Conservation (phyloP, 2,888 invertebrate species). For the Cheilosia urbana region DNA sequence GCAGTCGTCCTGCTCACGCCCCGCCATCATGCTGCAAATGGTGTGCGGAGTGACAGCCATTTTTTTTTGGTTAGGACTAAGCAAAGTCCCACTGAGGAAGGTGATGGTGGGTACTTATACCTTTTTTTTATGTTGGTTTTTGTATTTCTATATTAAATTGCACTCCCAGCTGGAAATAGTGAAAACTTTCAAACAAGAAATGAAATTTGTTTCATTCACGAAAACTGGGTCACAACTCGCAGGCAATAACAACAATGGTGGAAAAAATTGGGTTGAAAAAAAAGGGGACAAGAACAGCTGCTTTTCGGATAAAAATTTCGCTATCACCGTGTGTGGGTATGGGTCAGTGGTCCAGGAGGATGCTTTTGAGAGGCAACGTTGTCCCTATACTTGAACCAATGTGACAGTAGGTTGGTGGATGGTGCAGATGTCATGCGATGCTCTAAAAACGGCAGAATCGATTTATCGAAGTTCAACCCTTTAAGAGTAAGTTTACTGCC, state of each 20-base stretch:
- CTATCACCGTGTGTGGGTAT: slow-evolving; percentile 29
- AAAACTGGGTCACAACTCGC: slow-evolving; percentile 61
- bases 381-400: slow-evolving; percentile 27
- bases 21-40: not conserved
- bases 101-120: not conserved
- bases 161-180: slow-evolving; percentile 36
- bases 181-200: slow-evolving; percentile 59
- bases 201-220: slow-evolving; percentile 51
- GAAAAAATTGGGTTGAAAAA: slow-evolving; percentile 6
- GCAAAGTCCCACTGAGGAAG: slow-evolving; percentile 17
- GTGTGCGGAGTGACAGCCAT: slow-evolving; percentile 31
- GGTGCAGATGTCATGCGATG: slow-evolving; percentile 44
- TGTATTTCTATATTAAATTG: slow-evolving; percentile 23
- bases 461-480: slow-evolving; percentile 61
- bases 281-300: slow-evolving; percentile 26
- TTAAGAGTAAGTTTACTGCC: slow-evolving; percentile 33
- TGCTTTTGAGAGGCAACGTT: slow-evolving; percentile 3
- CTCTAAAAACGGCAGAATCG: slow-evolving; percentile 52
- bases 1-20: not conserved
- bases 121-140: slow-evolving; percentile 1
- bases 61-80: slow-evolving; percentile 15
- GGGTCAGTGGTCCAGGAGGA: not conserved
- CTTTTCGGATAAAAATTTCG: slow-evolving; percentile 45
- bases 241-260: slow-evolving; percentile 34
- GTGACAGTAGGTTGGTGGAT: slow-evolving; percentile 1